A percentile compares a stretch with the other conserved stretches of the same genome.
Evolutionary conservation across 2,888 invertebrate species (phyloP).

Genomic region (Clistopyga incitator): DNA sequence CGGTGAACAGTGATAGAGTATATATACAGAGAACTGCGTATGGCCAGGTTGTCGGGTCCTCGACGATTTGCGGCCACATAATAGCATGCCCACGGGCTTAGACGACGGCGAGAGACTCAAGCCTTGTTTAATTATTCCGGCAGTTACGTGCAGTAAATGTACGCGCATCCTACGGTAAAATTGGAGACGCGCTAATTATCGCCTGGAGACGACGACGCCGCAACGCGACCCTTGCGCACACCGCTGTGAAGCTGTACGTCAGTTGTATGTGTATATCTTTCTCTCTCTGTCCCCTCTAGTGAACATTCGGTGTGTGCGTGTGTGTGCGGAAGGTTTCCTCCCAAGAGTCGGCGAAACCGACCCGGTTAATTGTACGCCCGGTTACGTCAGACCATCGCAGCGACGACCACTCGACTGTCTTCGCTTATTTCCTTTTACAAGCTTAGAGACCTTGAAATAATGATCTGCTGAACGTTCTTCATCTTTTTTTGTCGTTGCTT

Average conservation of each 20-base stretch:
- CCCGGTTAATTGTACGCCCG: constrained; percentile 36
- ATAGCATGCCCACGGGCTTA: constrained; percentile 52
- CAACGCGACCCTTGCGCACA: constrained; percentile 32
- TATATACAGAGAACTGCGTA: not conserved
- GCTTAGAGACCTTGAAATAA: not conserved
- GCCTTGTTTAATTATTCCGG: constrained; percentile 77
- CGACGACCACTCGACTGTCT: constrained; percentile 45
- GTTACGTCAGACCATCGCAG: constrained; percentile 15
- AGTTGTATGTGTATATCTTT: not conserved
- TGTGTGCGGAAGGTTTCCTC: constrained; percentile 12
- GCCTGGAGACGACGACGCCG: constrained; percentile 65
- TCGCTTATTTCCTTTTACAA: not conserved
- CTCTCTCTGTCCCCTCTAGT: not conserved
- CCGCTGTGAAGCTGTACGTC: not conserved
- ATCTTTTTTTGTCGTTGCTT: not conserved
- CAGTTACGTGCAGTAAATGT: constrained; percentile 75
- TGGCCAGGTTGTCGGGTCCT: constrained; percentile 50
- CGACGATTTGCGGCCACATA: constrained; percentile 62
- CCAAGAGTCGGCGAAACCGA: constrained; percentile 33
- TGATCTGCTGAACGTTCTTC: not conserved
- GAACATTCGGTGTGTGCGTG: constrained; percentile 1
- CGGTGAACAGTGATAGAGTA: not conserved
- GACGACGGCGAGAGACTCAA: constrained; percentile 46
- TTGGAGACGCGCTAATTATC: constrained; percentile 78
- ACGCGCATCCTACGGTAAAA: constrained; percentile 71